Evolutionary conservation across 2,888 invertebrate genomes (phyloP), one percentile per base, ranked within the genome.

Genomic region (Lissonota sp.): DNA sequence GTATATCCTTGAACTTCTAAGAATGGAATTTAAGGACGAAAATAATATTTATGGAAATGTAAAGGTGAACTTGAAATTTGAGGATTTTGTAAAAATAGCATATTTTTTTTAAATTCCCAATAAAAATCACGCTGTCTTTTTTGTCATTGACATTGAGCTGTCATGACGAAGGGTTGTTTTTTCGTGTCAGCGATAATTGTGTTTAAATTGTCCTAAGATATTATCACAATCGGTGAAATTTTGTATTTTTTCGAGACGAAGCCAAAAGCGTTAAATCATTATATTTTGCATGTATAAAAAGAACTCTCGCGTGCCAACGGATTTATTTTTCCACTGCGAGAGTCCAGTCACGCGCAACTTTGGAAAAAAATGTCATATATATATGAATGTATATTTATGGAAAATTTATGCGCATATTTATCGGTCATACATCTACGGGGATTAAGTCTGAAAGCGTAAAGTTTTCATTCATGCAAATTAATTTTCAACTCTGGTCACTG

Each of bases 251-350:
- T 67, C 16, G 55, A 57, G 42, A 67, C 26, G 26, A 6, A 8
- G 55, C 55, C 55, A 44, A 44, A 55, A 55, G 67, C 55, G 67
- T 67, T 57, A 55, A 55, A 42, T 67, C 55, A 57, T 26, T 26
- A 26, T 26, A 3, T 26, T 26, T 26, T 67, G 57, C 44, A 67
- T 42, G n/a, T 42, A 42, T 12, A 64, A 42, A 44, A 16, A 16
- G 55, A 44, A 4, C 4, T 8, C 44, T 44, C 44, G 6, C 44
- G 44, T 44, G 44, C 10, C 58, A 58, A 26, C 3, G 5, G 58
- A 39, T 7, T 7, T 39, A 58, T 58, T 58, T 58, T n/a, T 40
- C 39, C 37, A 8, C n/a, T 1, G 10, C 44, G 44, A 44, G 44
- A 44, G 44, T 10, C 6, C 44, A 44, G 44, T 8, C 44, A 26